Conservation (phyloP, 1,140 invertebrate genomes). For the Hycleus cichorii region DNA sequence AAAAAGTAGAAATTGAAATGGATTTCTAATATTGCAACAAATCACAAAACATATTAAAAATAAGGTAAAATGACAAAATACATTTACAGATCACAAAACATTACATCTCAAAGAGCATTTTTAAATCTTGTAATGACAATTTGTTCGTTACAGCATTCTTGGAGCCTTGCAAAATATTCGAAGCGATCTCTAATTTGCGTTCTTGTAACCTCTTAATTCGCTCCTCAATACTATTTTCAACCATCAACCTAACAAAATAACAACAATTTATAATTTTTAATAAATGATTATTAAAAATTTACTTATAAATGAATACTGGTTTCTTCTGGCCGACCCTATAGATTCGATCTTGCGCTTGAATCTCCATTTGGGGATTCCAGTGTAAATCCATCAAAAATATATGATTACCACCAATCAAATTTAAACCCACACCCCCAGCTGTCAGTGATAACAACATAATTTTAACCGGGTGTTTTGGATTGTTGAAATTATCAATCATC, state of each 20-base stretch:
- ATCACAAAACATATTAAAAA: no score
- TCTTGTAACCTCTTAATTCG: slow-evolving; percentile 72
- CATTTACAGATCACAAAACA: no score
- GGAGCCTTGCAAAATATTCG: slow-evolving; percentile 64
- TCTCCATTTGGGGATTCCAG: slow-evolving; percentile 92
- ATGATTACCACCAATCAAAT: slow-evolving; percentile 85
- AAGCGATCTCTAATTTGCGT: slow-evolving; percentile 69
- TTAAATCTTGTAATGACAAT: slow-evolving; percentile 70
- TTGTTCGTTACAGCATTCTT: slow-evolving; percentile 52
- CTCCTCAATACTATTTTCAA: slow-evolving; percentile 77
- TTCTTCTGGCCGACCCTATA: slow-evolving; percentile 84
- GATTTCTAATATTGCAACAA: no score
- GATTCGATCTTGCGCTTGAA: slow-evolving; percentile 86
- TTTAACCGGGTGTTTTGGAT: slow-evolving; percentile 44
- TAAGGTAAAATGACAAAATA: no score
- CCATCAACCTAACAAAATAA: slow-evolving; percentile 60
- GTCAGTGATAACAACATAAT: slow-evolving; percentile 69
- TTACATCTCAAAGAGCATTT: slow-evolving; percentile 63
- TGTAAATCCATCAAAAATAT: slow-evolving; percentile 84
- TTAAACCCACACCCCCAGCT: slow-evolving; percentile 86
- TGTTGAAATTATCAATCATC: slow-evolving; percentile 68
- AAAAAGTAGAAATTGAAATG: no score
- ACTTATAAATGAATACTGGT: slow-evolving; percentile 78
- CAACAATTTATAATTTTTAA: neutral
- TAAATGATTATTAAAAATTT: slow-evolving; percentile 18